Percentiles rank a stretch among this genome's conserved stretches.
phyloP scores from a whole-genome alignment of 2,888 invertebrate species.

The Julus scandinavius region DNA sequence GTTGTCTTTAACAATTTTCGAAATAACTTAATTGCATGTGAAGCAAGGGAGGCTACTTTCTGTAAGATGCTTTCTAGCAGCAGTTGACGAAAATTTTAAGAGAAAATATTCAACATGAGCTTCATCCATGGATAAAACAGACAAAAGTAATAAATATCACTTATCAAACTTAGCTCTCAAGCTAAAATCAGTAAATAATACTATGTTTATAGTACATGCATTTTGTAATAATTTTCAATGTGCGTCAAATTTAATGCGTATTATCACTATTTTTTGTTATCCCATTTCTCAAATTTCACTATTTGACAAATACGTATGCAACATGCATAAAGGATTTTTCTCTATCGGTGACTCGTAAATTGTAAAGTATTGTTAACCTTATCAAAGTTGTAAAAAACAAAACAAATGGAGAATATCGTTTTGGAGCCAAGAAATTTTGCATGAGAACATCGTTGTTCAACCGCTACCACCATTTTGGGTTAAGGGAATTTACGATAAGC shows the following conservation, averaged over 20 bases:
- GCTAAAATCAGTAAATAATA: not conserved
- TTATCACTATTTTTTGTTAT: not conserved
- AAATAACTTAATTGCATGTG: no score
- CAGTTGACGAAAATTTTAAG: no score
- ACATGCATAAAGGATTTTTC: not conserved
- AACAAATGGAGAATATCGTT: constrained; percentile 30
- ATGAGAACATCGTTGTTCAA: constrained; percentile 2
- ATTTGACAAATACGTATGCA: not conserved
- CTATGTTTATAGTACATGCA: not conserved
- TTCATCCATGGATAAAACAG: not conserved
- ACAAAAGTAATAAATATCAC: not conserved
- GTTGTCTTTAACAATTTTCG: no score
- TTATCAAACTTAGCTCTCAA: not conserved
- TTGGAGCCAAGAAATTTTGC: constrained; percentile 14
- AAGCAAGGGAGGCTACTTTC: no score
- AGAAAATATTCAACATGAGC: no score
- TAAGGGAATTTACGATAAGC: constrained; percentile 42
- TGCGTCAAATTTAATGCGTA: not conserved
- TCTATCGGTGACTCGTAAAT: constrained; percentile 1
- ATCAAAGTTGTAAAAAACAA: not conserved
- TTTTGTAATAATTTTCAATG: not conserved
- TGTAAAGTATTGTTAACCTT: not conserved
- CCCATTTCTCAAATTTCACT: not conserved
- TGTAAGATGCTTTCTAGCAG: no score
- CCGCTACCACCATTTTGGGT: not conserved